Percentiles rank a stretch among this genome's conserved stretches.
Conservation (phyloP, 2,888 invertebrate genomes). For the Lapara coniferarum region DNA sequence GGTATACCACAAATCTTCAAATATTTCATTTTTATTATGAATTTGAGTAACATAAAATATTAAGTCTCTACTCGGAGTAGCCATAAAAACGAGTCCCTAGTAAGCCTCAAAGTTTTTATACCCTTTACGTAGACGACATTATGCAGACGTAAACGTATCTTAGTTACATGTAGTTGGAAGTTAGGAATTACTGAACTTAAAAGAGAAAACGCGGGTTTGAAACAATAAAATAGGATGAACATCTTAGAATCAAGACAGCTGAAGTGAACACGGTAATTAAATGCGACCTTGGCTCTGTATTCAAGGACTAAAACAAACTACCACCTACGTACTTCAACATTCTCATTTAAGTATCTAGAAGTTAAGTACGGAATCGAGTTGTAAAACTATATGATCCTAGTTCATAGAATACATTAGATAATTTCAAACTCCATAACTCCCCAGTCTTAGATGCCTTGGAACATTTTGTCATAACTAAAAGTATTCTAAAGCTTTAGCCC, state of each 20-base stretch:
- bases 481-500: too few relatives aligned
- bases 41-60: not conserved
- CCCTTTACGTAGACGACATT: not conserved
- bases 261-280: not conserved
- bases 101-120: not conserved
- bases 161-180: not conserved
- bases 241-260: not conserved
- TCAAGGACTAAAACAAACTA: not conserved
- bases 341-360: not conserved
- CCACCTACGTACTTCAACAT: too few relatives aligned
- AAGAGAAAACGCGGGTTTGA: not conserved
- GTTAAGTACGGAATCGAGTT: not conserved
- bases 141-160: not conserved
- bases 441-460: too few relatives aligned
- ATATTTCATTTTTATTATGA: not conserved
- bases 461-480: too few relatives aligned
- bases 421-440: too few relatives aligned
- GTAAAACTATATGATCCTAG: not conserved
- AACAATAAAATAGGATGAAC: constrained; percentile 8
- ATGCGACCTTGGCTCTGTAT: not conserved
- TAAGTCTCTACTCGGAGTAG: not conserved
- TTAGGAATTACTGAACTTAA: constrained; percentile 3
- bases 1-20: too few relatives aligned
- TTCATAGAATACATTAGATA: too few relatives aligned
- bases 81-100: not conserved